Evolutionary conservation across 1,140 invertebrate genomes (phyloP).

Genomic region (Sarcophaga bullata): DNA sequence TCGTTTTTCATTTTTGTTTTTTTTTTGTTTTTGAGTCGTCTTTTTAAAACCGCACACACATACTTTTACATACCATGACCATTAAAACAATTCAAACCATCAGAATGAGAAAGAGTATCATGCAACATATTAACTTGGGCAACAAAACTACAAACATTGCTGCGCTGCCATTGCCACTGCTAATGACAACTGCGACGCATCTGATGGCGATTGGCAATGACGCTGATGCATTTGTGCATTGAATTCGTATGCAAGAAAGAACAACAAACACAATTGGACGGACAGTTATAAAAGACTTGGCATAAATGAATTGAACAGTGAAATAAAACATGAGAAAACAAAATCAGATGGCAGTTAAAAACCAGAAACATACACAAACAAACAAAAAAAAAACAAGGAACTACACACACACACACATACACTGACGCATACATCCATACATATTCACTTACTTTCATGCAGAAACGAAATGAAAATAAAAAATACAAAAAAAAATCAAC

Average conservation of each 20-base stretch:
- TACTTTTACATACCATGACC: not conserved
- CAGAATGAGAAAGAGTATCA: not conserved
- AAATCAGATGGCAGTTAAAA: not conserved
- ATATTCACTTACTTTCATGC: not conserved
- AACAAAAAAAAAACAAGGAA: no score
- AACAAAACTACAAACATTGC: not conserved
- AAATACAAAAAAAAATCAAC: not conserved
- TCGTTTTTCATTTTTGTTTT: not conserved
- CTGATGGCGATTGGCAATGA: not conserved
- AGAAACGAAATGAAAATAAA: not conserved
- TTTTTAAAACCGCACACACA: constrained; percentile 6
- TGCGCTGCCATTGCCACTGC: not conserved
- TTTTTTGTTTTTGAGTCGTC: not conserved
- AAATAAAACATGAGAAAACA: not conserved
- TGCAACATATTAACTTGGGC: constrained; percentile 6
- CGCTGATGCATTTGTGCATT: not conserved
- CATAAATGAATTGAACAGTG: not conserved
- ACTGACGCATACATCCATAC: no score
- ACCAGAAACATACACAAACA: not conserved
- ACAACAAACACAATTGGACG: not conserved
- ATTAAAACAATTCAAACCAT: constrained; percentile 9
- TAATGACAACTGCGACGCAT: not conserved
- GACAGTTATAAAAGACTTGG: not conserved
- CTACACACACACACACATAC: no score
- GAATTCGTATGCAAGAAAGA: not conserved